Evolutionary conservation across 2,888 invertebrate species (phyloP), one percentile per base, ranked within the genome.

Genomic region (Netelia inedita): DNA sequence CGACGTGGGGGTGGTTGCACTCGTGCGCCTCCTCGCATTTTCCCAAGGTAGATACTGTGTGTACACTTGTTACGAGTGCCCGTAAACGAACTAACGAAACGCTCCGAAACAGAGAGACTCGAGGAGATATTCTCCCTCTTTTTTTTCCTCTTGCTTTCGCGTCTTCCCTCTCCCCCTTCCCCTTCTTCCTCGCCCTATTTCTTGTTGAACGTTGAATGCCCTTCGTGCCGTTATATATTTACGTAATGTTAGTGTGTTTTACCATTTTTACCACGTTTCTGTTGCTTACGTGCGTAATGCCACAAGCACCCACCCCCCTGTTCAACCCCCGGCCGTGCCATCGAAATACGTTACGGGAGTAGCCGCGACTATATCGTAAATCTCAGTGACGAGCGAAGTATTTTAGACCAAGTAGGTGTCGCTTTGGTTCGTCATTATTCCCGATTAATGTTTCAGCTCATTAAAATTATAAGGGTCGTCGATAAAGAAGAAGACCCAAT

Each of bases 131-230:
- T 53, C 19, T 35, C 55, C 35, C 65, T 66, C 50, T 19, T 65
- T 23, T 78, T 57, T 21, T 19, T 53, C 14, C 66, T 16, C 35
- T 57, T 61, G 28, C 59, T 82, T 63, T 46, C 66, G 50, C 23
- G 19, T 61, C 35, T 71, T 41, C 14, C 19, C 19, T 28, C 35
- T n/a, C n/a, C 16, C 50, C 68, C 41, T 53, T 63, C n/a, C 66
- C 28, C 35, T 46, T 80, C 83, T 85, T 87, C 80, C 16, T 43
- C 68, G 23, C 59, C 69, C 16, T 72, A 19, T 50, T 53, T 80
- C 85, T 85, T 87, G 79, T 85, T 61, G 83, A 69, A 79, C 80
- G 74, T 75, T 82, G 83, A 82, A 81, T 85, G 81, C 79, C 79
- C 83, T 43, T 46, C 14, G 14, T 46, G 46, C 46, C 1, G 1